phyloP scores from a whole-genome alignment of 2,113 vertebrate species.

The Lichenostomus cassidix region DNA sequence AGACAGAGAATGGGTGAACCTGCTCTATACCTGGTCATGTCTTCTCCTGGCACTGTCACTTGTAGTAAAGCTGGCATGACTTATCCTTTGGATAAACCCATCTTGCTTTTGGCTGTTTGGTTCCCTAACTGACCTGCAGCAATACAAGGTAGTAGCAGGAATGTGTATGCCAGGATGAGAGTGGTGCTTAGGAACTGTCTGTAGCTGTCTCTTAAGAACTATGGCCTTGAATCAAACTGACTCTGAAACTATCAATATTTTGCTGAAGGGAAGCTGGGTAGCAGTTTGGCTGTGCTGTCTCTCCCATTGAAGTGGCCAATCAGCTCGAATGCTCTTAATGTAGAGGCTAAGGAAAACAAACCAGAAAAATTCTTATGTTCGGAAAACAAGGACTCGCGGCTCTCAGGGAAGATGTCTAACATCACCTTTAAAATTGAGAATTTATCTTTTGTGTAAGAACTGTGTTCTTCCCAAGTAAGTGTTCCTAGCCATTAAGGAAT shows the following conservation, averaged over 20 bases:
- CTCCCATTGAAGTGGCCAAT: fast-evolving
- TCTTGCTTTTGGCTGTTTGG: neutral
- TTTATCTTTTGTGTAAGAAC: neutral
- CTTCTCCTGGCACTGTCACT: neutral
- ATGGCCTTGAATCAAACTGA: neutral
- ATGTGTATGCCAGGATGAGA: neutral
- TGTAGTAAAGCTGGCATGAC: neutral
- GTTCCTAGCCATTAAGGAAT: neutral
- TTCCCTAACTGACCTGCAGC: neutral
- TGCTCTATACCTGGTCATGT: neutral
- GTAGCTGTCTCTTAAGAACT: neutral
- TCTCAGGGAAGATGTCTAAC: neutral
- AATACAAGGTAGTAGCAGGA: neutral
- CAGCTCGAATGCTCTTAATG: neutral
- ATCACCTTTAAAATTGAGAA: neutral
- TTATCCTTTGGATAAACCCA: neutral
- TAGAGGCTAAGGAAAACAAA: neutral
- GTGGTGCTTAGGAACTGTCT: neutral
- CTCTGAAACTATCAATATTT: neutral
- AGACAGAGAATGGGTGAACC: neutral
- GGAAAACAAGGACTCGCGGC: neutral
- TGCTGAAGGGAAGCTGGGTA: neutral
- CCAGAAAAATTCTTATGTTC: neutral
- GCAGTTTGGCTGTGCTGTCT: neutral
- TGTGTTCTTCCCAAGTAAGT: neutral